Conservation (phyloP, 2,797 vertebrate genomes). For the Anguilla megastoma region DNA sequence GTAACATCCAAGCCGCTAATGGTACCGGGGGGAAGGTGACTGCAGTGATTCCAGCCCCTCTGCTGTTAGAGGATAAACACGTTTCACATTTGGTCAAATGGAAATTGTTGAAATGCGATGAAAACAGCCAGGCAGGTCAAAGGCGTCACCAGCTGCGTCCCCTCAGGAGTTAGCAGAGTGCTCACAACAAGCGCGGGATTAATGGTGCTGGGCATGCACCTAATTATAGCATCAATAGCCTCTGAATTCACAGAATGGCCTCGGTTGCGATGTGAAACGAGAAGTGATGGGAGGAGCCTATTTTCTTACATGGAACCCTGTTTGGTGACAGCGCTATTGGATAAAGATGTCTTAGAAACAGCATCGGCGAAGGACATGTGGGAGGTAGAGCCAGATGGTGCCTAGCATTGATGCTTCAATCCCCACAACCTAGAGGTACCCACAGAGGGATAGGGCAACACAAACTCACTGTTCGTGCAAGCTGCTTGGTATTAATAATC, state of each 20-base stretch:
- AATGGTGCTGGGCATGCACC: not conserved
- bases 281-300: not conserved
- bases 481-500: not conserved
- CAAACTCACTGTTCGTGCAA: no score
- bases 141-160: not conserved
- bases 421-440: not conserved
- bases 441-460: not conserved
- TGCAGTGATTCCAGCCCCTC: not conserved
- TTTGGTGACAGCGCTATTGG: not conserved
- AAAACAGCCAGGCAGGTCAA: not conserved
- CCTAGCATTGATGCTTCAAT: not conserved
- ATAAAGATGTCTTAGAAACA: not conserved
- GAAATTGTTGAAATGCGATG: not conserved
- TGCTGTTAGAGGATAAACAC: not conserved
- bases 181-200: not conserved
- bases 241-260: not conserved
- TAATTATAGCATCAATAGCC: not conserved
- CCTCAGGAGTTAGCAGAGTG: not conserved
- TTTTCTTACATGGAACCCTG: not conserved
- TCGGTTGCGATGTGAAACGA: not conserved
- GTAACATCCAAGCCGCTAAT: not conserved
- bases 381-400: not conserved
- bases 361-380: not conserved
- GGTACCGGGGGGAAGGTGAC: constrained; percentile 3
- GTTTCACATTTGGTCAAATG: not conserved